These are phyloP conservation scores for Chiloscyllium plagiosum DNA, from an alignment of 2,113 vertebrate species.

Conservation along the genomic window DNA sequence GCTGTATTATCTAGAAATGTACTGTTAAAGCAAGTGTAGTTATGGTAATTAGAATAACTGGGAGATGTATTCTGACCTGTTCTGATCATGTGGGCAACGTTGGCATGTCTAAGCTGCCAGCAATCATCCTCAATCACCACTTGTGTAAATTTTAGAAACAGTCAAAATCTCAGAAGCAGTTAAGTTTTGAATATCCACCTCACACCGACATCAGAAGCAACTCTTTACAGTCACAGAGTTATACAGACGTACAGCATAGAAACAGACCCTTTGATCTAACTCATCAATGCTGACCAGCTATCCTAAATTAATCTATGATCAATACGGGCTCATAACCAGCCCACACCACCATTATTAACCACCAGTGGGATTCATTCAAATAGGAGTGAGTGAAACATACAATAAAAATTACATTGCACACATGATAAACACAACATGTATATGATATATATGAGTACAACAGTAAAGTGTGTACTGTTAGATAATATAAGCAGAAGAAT, in stretches of 20 bases:
- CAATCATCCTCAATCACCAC: background rate
- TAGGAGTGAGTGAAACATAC: background rate
- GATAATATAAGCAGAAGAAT: background rate
- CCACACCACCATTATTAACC: background rate
- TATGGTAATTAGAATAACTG: background rate
- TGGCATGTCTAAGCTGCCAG: background rate
- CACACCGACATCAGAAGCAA: background rate
- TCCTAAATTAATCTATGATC: no score
- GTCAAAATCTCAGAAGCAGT: background rate
- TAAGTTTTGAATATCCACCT: background rate
- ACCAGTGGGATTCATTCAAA: background rate
- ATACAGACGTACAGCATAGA: no score
- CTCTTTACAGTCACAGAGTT: no score
- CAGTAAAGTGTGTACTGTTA: no score
- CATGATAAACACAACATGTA: background rate
- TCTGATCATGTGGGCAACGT: background rate
- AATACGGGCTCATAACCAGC: background rate
- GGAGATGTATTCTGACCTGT: background rate
- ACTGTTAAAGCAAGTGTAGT: background rate
- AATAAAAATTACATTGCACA: background rate
- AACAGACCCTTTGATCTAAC: no score
- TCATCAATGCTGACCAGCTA: no score
- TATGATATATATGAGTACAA: background rate
- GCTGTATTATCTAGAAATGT: background rate
- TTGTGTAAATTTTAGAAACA: background rate